Percentiles rank a stretch among this genome's conserved stretches.
phyloP scores from a whole-genome alignment of 2,888 invertebrate genomes.

The Poecilus cupreus region DNA sequence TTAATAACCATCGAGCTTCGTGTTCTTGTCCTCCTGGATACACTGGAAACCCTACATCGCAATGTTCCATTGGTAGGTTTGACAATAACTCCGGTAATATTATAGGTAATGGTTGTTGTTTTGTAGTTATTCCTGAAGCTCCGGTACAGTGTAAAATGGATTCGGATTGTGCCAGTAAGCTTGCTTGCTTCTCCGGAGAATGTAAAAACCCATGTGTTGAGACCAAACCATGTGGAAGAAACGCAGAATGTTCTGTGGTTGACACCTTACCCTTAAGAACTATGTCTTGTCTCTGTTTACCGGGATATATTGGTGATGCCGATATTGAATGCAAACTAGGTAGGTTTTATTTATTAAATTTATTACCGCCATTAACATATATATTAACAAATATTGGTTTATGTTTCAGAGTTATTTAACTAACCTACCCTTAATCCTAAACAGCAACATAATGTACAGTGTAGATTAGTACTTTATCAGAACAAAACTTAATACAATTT shows the following conservation, averaged over 20 bases:
- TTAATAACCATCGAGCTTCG: constrained; percentile 83
- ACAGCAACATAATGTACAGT: constrained; percentile 62
- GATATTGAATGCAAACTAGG: constrained; percentile 88
- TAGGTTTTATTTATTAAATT: constrained; percentile 69
- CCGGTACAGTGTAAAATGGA: constrained; percentile 84
- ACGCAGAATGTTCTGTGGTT: constrained; percentile 89
- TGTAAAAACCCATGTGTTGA: constrained; percentile 88
- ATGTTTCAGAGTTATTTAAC: constrained; percentile 60
- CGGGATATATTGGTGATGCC: constrained; percentile 89
- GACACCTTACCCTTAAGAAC: constrained; percentile 91
- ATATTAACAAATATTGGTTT: constrained; percentile 52
- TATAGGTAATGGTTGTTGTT: constrained; percentile 7
- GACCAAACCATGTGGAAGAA: constrained; percentile 85
- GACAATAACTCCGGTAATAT: too few relatives aligned
- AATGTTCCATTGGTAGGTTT: constrained; percentile 78
- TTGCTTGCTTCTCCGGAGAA: constrained; percentile 86
- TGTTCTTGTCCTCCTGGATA: constrained; percentile 91
- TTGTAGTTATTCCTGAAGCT: constrained; percentile 73
- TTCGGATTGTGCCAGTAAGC: constrained; percentile 88
- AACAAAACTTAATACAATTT: too few relatives aligned
- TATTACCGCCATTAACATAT: too few relatives aligned
- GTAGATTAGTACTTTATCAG: too few relatives aligned
- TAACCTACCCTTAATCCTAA: constrained; percentile 34
- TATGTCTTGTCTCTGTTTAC: constrained; percentile 90
- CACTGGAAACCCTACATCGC: constrained; percentile 83